Evolutionary conservation across 2,113 vertebrate genomes (phyloP).

Genomic region (Crotalus helleri): DNA sequence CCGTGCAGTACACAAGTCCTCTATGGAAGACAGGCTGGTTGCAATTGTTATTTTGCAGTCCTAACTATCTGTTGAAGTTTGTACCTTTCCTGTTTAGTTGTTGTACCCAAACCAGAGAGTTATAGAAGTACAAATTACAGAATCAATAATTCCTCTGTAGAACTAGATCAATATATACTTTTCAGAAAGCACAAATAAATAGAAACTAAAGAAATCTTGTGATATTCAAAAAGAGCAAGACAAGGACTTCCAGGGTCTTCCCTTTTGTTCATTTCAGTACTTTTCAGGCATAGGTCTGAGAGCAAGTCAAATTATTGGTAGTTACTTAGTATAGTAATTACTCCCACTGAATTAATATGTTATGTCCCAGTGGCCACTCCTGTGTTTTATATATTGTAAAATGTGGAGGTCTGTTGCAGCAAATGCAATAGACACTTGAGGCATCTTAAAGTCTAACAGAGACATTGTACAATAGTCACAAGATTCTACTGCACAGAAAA

Average conservation of each 20-base stretch:
- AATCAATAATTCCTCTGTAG: neutral
- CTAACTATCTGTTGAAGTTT: neutral
- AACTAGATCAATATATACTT: neutral
- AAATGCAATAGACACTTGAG: neutral
- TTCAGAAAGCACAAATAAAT: neutral
- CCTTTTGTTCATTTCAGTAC: neutral
- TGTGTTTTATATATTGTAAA: neutral
- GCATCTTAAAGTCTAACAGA: neutral
- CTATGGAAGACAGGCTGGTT: neutral
- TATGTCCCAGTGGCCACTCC: neutral
- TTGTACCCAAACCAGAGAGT: neutral
- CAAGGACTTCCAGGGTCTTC: neutral
- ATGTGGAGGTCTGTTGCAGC: neutral
- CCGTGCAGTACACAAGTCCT: neutral
- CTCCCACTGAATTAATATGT: neutral
- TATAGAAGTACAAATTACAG: neutral
- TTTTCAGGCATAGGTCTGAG: neutral
- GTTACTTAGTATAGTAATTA: constrained; percentile 2
- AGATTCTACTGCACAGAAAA: neutral
- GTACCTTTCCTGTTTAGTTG: neutral
- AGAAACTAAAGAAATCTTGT: neutral
- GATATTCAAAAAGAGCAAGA: neutral
- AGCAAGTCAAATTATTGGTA: neutral
- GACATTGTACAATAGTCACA: neutral
- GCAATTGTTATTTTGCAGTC: neutral